phyloP scores from a whole-genome alignment of 2,797 vertebrate species.

The Gambelia wislizenii region DNA sequence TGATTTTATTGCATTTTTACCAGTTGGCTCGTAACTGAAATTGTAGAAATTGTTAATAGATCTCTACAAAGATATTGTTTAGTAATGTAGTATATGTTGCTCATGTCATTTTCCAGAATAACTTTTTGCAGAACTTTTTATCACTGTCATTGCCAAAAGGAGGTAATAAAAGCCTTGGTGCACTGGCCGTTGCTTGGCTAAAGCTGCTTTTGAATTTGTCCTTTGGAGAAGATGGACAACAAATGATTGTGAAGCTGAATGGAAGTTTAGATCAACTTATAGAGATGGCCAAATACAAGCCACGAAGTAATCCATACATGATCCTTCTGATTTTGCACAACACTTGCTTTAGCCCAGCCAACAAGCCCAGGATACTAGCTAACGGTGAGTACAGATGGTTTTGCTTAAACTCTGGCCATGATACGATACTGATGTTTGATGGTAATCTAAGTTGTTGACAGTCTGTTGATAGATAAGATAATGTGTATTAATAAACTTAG shows the following conservation, averaged over 20 bases:
- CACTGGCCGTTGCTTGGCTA: slow-evolving; percentile 85
- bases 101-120: slow-evolving; percentile 82
- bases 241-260: slow-evolving; percentile 88
- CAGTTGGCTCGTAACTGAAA: not conserved
- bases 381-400: slow-evolving; percentile 83
- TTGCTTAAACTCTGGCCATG: not conserved
- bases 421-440: not conserved
- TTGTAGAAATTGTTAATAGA: slow-evolving; percentile 3
- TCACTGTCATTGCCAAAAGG: slow-evolving; percentile 84
- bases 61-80: slow-evolving; percentile 2
- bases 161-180: slow-evolving; percentile 72
- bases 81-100: not conserved
- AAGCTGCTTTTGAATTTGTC: slow-evolving; percentile 90
- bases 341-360: slow-evolving; percentile 90
- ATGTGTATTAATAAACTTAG: not conserved
- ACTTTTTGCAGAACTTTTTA: slow-evolving; percentile 93
- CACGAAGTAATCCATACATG: slow-evolving; percentile 68
- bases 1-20: not conserved
- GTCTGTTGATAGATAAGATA: not conserved
- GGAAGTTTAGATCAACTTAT: slow-evolving; percentile 89
- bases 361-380: slow-evolving; percentile 89
- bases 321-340: slow-evolving; percentile 92
- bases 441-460: slow-evolving; percentile 4
- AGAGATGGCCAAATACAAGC: slow-evolving; percentile 85
- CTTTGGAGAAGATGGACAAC: slow-evolving; percentile 90